Base-by-base conservation (phyloP, 2,888 invertebrate species). In the Cecidostiba fungosa region DNA sequence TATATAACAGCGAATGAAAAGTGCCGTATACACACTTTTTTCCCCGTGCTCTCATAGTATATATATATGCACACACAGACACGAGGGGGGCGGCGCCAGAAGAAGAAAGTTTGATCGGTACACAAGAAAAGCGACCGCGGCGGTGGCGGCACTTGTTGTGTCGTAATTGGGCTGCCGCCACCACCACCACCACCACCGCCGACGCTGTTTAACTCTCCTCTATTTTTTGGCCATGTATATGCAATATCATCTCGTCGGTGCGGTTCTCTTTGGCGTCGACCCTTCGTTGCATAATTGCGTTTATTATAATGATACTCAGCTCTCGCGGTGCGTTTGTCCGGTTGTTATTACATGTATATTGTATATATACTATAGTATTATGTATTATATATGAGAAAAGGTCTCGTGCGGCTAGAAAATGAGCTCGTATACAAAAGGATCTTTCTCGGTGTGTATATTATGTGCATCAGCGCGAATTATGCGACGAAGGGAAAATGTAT, bases 271-370 rank as follows among this genome's bases (percentile, higher is more conserved):
- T 12, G 10, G 62, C n/a, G 26, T 26, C 26, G 26, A 4, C 62
- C 62, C 62, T 62, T 62, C 62, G 62, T 26, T 26, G 62, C 62
- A 62, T 62, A 62, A 62, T 62, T 23, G 54, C 54, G 54, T 54
- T 5, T 26, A 23, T 36, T 5, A 36, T 62, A 26, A 62, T 3
- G n/a, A 19, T 54, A 54, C 19, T 16, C 54, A 54, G 54, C 19
- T 16, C 19, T n/a, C 19, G 54, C 54, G 47, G 54, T n/a, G n/a
- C 14, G 50, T 16, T 10, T 54, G 54, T 54, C 36, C 36, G 36
- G 36, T 36, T 36, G 5, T 36, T 36, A 36, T 6, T 36, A 6
- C 0, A 36, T 36, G 6, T 6, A 32, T 32, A 32, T 3, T 32
- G 19, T 50, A 16, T 50, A 16, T 50, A 50, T 16, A 16, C 50